A percentile compares a stretch with the other conserved stretches of the same genome.
phyloP scores from a whole-genome alignment of 2,797 vertebrate genomes.

The Siniperca scherzeri region DNA sequence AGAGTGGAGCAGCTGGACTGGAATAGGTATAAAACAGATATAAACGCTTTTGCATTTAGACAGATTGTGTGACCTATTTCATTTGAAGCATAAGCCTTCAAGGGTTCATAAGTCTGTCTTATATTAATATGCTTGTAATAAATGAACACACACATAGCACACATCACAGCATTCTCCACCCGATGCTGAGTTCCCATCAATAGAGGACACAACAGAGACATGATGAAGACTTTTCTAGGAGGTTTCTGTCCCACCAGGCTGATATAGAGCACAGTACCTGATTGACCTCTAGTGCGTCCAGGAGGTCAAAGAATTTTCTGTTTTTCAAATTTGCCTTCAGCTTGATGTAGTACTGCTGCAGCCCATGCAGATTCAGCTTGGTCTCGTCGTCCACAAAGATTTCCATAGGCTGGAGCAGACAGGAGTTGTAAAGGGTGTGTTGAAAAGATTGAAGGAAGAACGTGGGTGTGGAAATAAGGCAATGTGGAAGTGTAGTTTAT shows the following conservation, averaged over 20 bases:
- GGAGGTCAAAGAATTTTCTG: conserved; percentile 91
- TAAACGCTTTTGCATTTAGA: neutral
- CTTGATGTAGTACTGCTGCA: conserved; percentile 93
- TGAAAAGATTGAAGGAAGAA: conserved; percentile 7
- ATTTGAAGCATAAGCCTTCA: neutral
- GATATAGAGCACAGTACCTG: conserved; percentile 78
- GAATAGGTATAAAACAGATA: neutral
- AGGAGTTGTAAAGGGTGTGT: conserved; percentile 48
- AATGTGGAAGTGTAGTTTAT: conserved; percentile 16
- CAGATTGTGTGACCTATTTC: neutral
- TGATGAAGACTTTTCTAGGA: neutral
- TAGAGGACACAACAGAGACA: neutral
- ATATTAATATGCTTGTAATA: neutral
- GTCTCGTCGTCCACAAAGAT: conserved; percentile 93
- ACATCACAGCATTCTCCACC: no score
- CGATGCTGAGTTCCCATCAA: no score
- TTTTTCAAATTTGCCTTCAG: conserved; percentile 94
- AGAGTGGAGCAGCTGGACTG: no score
- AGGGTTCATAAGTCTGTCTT: neutral
- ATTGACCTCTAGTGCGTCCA: conserved; percentile 90
- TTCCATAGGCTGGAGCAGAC: conserved; percentile 88
- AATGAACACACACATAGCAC: no score
- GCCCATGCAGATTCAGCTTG: conserved; percentile 90
- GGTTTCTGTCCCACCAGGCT: neutral
- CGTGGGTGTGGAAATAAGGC: neutral